Conservation (phyloP, 1,140 invertebrate genomes). For the Lordiphosa collinella region DNA sequence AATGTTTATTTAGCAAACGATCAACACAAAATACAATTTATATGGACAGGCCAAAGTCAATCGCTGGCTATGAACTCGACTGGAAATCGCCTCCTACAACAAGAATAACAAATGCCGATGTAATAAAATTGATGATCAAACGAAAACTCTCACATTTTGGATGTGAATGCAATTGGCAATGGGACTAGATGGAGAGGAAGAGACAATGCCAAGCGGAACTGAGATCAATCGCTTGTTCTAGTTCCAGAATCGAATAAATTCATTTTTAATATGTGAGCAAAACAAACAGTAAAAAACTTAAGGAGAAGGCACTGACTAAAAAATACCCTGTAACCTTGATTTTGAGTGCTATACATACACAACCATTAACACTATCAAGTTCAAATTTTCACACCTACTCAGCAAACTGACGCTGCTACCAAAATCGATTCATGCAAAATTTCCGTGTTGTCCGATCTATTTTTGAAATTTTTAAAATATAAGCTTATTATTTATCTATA, state of each 20-base stretch:
- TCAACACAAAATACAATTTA: slow-evolving; percentile 70
- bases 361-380: no score
- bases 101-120: slow-evolving; percentile 47
- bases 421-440: no score
- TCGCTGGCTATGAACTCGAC: slow-evolving; percentile 34
- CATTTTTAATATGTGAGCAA: slow-evolving; percentile 66
- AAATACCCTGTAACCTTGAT: no score
- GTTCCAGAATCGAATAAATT: slow-evolving; percentile 66
- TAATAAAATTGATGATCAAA: slow-evolving; percentile 76
- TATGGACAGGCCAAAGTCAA: slow-evolving; percentile 73
- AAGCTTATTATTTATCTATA: no score
- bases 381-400: no score
- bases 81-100: slow-evolving; percentile 47
- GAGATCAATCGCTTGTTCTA: slow-evolving; percentile 65
- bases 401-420: no score
- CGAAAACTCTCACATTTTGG: slow-evolving; percentile 67
- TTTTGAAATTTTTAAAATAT: no score
- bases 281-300: no score
- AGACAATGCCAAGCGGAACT: slow-evolving; percentile 53
- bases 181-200: neutral
- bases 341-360: no score
- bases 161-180: neutral
- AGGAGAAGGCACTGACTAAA: no score
- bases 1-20: slow-evolving; percentile 72
- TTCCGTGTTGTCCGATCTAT: no score